Base-by-base conservation (phyloP, 2,113 vertebrate species). In the Tapirus terrestris region DNA sequence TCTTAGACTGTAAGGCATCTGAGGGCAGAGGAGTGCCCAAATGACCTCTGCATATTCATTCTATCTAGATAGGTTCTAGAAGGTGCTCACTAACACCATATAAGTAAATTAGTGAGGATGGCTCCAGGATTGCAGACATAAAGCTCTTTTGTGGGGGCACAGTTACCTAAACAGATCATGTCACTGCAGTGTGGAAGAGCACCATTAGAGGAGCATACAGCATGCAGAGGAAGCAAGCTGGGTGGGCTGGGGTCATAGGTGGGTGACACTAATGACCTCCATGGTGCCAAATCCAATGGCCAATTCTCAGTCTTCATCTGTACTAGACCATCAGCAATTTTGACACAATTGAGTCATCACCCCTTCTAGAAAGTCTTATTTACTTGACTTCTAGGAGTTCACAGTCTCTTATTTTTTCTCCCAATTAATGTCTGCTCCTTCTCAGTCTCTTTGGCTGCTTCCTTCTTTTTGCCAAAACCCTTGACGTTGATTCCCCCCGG, bases 31-130 rank as follows among this genome's bases (percentile, higher is more conserved):
- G 18, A 58, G 1, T 4, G 25, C 6, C 11, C 3, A 2, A 12
- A 0, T 72, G 36, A 76, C 39, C 27, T 67, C 21, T 39, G 48
- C 33, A 33, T 53, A 21, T 18, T 58, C 67, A 39, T 31, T 58
- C 17, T 18, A 25, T 7, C 21, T 5, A 13, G 4, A 68, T 5
- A 17, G 27, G 65, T 85, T n/a, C 25, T 8, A 11, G 39, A 12
- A 58, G 36, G 51, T n/a, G 51, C 31, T 83, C 43, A 13, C 33
- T 25, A 14, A 5, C 0, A 0, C 65, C 0, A 20, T 1, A 16
- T 31, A 23, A 45, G 51, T 14, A 9, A 9, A 25, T 1, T 2
- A 29, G 16, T 4, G 14, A 23, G 36, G 29, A 33, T n/a, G 51
- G 29, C 65, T 89, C 29, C 79, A n/a, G 20, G 43, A 43, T 11